Evolutionary conservation across 2,888 invertebrate species (phyloP).

Genomic region (Orthosia cruda): DNA sequence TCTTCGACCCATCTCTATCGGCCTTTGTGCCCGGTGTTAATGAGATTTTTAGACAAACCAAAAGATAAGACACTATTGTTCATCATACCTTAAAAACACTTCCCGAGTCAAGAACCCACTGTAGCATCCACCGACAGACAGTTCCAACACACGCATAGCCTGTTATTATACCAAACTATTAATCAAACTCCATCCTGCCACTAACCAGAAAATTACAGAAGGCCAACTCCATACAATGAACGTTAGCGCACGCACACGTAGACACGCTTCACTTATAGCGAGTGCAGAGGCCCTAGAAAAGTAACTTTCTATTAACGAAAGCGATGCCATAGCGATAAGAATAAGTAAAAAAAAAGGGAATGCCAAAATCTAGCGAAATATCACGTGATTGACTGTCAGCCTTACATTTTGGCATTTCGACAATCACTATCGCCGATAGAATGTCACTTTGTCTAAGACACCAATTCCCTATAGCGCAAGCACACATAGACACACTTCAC

Average conservation of each 20-base stretch:
- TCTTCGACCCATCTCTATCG: too few relatives aligned
- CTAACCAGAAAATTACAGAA: background rate
- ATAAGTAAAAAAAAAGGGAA: too few relatives aligned
- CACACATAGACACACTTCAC: too few relatives aligned
- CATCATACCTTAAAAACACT: background rate
- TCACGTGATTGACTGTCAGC: too few relatives aligned
- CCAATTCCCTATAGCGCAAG: background rate
- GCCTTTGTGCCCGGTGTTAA: too few relatives aligned
- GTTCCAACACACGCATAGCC: slow-evolving; percentile 28
- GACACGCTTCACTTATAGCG: background rate
- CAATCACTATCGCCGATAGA: too few relatives aligned
- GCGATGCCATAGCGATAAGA: too few relatives aligned
- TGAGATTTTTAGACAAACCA: too few relatives aligned
- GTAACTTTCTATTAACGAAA: too few relatives aligned
- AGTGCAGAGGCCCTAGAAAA: background rate
- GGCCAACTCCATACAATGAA: background rate
- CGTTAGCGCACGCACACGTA: background rate
- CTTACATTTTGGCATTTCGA: too few relatives aligned
- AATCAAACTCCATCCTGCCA: slow-evolving; percentile 49
- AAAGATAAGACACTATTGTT: background rate
- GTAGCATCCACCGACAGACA: slow-evolving; percentile 6
- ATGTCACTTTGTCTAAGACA: too few relatives aligned
- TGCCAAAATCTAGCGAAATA: too few relatives aligned
- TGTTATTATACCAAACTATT: slow-evolving; percentile 56
- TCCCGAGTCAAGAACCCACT: slow-evolving; percentile 2